A percentile compares a stretch with the other conserved stretches of the same genome.
These are phyloP conservation scores for Zoanthus sociatus DNA, from an alignment of 92 coral and sea anemone genomes.

Conservation along the genomic window DNA sequence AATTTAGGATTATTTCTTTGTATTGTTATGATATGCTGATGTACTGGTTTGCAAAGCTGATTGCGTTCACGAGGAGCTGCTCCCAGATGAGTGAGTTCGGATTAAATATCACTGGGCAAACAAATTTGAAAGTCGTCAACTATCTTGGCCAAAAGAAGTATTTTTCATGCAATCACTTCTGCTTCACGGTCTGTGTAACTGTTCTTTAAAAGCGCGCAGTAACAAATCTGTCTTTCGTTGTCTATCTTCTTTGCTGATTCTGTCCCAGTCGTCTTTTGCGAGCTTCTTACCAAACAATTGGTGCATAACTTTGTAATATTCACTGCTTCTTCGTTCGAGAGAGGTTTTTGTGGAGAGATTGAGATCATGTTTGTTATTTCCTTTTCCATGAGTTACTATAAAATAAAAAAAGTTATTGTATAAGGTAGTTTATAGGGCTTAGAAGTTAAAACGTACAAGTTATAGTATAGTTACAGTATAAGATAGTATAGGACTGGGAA, in stretches of 20 bases:
- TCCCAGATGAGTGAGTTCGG: no score
- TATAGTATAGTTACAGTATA: no score
- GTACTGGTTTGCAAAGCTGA: no score
- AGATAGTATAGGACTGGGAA: no score
- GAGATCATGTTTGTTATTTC: constrained; percentile 57
- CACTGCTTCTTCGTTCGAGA: constrained; percentile 43
- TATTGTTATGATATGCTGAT: no score
- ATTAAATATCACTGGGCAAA: no score
- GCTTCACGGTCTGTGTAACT: constrained; percentile 23
- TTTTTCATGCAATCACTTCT: background rate
- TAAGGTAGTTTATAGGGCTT: no score
- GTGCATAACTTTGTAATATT: constrained; percentile 65
- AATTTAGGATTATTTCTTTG: no score
- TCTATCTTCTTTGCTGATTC: constrained; percentile 69
- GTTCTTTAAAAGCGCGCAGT: constrained; percentile 62
- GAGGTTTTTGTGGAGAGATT: constrained; percentile 54
- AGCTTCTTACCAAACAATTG: constrained; percentile 79
- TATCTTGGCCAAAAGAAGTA: no score
- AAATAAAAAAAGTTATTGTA: background rate
- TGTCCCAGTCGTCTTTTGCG: constrained; percentile 75
- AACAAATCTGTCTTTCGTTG: constrained; percentile 52
- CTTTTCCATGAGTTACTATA: constrained; percentile 78
- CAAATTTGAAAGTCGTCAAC: no score
- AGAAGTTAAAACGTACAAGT: no score
- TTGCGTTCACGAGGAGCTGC: no score